Percentiles rank a stretch among this genome's conserved stretches.
Conservation (phyloP, 2,888 invertebrate genomes). For the Rutpela maculata region DNA sequence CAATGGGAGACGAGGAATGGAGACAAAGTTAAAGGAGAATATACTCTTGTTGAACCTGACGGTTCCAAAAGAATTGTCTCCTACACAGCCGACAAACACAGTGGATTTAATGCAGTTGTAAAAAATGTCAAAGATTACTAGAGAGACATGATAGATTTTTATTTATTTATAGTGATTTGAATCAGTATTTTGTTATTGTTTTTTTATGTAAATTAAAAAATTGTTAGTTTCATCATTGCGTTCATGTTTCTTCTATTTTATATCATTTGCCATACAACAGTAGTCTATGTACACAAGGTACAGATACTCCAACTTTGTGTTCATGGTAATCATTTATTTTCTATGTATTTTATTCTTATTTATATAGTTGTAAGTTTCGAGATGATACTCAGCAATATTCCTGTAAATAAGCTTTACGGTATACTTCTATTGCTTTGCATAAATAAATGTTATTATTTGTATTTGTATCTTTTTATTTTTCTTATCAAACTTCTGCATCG, state of each 20-base stretch:
- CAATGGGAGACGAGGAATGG: conserved; percentile 74
- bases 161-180: conserved; percentile 48
- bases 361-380: conserved; percentile 46
- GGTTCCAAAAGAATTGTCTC: conserved; percentile 70
- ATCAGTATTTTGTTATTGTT: conserved; percentile 48
- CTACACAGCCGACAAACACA: conserved; percentile 71
- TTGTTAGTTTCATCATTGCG: conserved; percentile 23
- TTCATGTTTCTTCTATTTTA: conserved; percentile 31
- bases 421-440: conserved; percentile 45
- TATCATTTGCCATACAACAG: conserved; percentile 45
- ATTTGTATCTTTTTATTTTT: not conserved
- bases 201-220: conserved; percentile 26
- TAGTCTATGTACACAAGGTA: conserved; percentile 41
- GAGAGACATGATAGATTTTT: conserved; percentile 27
- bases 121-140: conserved; percentile 66
- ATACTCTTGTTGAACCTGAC: conserved; percentile 72
- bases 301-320: conserved; percentile 60
- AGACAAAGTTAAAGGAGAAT: conserved; percentile 73
- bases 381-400: conserved; percentile 47
- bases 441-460: conserved; percentile 53
- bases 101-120: conserved; percentile 71
- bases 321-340: conserved; percentile 54
- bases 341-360: conserved; percentile 45
- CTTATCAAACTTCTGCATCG: no score
- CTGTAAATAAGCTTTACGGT: conserved; percentile 50